Percentiles rank a stretch among this genome's conserved stretches.
phyloP scores from a whole-genome alignment of 2,797 vertebrate species.

The Adelosebastes latens region DNA sequence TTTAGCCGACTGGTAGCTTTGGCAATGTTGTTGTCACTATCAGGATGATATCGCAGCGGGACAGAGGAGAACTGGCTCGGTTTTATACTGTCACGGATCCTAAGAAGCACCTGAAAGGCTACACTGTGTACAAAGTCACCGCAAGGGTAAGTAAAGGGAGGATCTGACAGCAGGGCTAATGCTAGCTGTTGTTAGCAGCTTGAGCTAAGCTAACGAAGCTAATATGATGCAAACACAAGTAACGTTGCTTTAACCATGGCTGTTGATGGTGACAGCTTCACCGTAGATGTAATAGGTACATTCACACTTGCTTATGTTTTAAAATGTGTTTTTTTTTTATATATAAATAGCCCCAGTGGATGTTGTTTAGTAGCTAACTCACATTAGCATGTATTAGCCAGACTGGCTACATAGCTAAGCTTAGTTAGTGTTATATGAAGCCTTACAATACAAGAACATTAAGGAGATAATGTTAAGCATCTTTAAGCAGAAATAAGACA shows the following conservation, averaged over 20 bases:
- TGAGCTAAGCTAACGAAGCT: constrained; percentile 31
- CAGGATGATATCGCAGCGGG: constrained; percentile 93
- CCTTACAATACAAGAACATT: not conserved
- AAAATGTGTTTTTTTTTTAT: not conserved
- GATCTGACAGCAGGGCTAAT: constrained; percentile 32
- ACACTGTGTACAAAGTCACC: constrained; percentile 98
- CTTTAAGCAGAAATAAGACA: not conserved
- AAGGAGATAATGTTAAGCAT: not conserved
- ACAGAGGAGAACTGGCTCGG: constrained; percentile 91
- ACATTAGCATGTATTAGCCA: constrained; percentile 12
- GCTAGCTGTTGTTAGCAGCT: constrained; percentile 59
- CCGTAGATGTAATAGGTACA: fast-evolving
- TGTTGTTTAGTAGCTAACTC: not conserved
- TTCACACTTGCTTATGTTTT: not conserved
- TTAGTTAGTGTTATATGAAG: not conserved
- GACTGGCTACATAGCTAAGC: not conserved
- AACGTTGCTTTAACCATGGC: not conserved
- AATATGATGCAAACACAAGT: constrained; percentile 43
- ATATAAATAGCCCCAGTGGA: not conserved
- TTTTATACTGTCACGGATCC: constrained; percentile 98
- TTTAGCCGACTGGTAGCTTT: constrained; percentile 71
- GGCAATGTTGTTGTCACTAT: constrained; percentile 80
- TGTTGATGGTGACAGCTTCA: not conserved
- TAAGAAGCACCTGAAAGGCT: constrained; percentile 90
- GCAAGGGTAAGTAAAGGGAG: constrained; percentile 88